A percentile compares a stretch with the other conserved stretches of the same genome.
Conservation (phyloP, 2,113 vertebrate species). For the Mormyrus iriodes region DNA sequence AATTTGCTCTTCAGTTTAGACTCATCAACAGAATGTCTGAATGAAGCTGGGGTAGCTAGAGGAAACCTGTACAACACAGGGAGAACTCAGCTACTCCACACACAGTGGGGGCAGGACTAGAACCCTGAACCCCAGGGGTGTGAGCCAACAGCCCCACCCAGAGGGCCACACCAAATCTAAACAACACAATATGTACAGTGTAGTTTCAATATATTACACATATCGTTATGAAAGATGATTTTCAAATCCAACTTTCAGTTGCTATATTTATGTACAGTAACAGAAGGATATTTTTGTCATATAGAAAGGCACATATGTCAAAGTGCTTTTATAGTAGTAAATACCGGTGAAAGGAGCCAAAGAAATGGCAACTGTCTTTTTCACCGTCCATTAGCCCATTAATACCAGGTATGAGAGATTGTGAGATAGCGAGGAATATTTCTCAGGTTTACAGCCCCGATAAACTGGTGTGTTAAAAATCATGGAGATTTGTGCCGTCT, state of each 20-base stretch:
- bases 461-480: neutral
- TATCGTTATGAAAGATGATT: neutral
- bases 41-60: neutral
- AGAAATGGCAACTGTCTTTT: neutral
- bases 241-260: neutral
- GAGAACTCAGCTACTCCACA: neutral
- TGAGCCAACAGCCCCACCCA: neutral
- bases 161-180: neutral
- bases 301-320: neutral
- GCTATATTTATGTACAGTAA: conserved; percentile 12
- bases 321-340: neutral
- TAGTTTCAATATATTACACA: neutral
- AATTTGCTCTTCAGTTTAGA: neutral
- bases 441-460: neutral
- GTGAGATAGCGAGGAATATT: neutral
- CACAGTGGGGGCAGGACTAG: neutral
- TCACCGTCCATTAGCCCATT: neutral
- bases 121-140: neutral
- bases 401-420: neutral
- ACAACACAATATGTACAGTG: neutral
- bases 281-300: neutral
- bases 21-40: neutral
- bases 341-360: neutral
- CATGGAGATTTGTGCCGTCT: neutral
- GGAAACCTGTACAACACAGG: neutral